phyloP scores from a whole-genome alignment of 2,797 vertebrate species.

The Benthosema pterotum region DNA sequence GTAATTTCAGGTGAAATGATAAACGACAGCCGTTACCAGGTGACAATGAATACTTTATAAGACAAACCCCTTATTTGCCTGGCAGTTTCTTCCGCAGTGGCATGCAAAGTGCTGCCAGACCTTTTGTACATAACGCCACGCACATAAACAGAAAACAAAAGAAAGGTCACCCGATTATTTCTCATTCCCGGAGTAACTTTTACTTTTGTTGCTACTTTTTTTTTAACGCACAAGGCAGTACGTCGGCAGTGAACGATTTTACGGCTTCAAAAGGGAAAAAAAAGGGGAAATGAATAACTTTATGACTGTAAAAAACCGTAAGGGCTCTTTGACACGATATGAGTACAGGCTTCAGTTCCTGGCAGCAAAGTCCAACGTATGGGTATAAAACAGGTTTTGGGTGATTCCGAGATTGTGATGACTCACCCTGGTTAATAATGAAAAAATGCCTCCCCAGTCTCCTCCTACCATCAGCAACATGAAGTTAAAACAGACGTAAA shows the following conservation, averaged over 20 bases:
- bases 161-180: conserved; percentile 35
- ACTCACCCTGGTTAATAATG: conserved; percentile 78
- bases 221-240: conserved; percentile 44
- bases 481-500: conserved; percentile 65
- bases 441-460: conserved; percentile 57
- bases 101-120: conserved; percentile 81
- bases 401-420: conserved; percentile 79
- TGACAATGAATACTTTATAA: conserved; percentile 92
- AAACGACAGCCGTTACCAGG: conserved; percentile 87
- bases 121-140: conserved; percentile 75
- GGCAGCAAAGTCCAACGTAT: conserved; percentile 77
- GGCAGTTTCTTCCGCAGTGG: conserved; percentile 84
- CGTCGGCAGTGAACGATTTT: conserved; percentile 43
- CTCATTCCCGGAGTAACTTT: conserved; percentile 25
- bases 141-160: conserved; percentile 57
- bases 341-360: conserved; percentile 75
- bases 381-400: conserved; percentile 83
- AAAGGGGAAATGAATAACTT: conserved; percentile 81
- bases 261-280: conserved; percentile 54
- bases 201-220: conserved; percentile 15
- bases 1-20: conserved; percentile 90
- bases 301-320: conserved; percentile 73
- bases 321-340: conserved; percentile 69
- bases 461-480: conserved; percentile 70
- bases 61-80: conserved; percentile 89